These are phyloP conservation scores for Sebastes oblongus DNA, from an alignment of 2,797 vertebrate genomes.

Conservation along the genomic window DNA sequence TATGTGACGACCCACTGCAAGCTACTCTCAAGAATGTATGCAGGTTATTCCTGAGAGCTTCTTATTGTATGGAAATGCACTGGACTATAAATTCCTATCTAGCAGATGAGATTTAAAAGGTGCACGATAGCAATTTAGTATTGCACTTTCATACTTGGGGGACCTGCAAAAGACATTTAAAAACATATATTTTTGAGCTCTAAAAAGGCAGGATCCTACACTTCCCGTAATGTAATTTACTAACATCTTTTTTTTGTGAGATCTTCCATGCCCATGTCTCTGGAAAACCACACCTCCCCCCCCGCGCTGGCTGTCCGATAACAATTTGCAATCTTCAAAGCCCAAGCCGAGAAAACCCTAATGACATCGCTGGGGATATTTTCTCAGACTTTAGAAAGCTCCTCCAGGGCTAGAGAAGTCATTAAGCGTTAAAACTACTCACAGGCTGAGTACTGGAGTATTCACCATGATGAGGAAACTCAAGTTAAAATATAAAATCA, in stretches of 20 bases:
- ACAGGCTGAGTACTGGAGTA: background rate
- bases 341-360: background rate
- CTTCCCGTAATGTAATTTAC: background rate
- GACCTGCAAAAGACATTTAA: background rate
- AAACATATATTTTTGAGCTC: background rate
- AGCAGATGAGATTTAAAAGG: background rate
- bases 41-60: background rate
- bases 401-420: background rate
- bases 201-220: background rate
- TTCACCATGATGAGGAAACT: background rate
- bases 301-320: background rate
- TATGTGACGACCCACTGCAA: background rate
- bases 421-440: conserved; percentile 1
- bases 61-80: background rate
- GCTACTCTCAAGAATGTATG: background rate
- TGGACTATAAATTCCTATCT: background rate
- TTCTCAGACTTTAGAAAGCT: background rate
- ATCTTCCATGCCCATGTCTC: background rate
- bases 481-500: background rate
- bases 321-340: background rate
- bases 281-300: background rate
- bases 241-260: background rate
- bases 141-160: background rate
- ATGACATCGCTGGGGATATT: conserved; percentile 8
- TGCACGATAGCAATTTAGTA: background rate